Conservation (phyloP, 2,888 invertebrate genomes). For the Tethea ocularis region DNA sequence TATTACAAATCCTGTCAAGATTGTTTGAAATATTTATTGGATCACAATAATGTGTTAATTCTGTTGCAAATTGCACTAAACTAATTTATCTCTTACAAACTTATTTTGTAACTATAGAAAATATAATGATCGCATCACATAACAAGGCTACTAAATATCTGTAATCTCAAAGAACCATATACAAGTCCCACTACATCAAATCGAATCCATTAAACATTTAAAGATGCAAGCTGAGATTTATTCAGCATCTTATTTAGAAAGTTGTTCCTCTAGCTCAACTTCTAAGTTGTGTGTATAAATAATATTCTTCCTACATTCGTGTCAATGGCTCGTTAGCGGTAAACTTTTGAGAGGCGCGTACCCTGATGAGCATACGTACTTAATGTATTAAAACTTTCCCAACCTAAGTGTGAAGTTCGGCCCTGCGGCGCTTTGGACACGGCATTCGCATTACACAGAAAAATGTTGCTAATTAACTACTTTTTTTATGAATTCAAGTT, state of each 20-base stretch:
- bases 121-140: neutral
- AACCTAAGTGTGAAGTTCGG: conserved; percentile 55
- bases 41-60: too few species aligned
- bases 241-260: neutral
- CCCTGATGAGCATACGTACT: conserved; percentile 29
- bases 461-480: conserved; percentile 57
- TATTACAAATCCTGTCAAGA: too few species aligned
- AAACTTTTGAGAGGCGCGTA: conserved; percentile 23
- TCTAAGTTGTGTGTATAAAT: neutral
- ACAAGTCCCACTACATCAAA: neutral
- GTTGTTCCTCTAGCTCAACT: conserved; percentile 1
- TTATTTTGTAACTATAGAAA: neutral
- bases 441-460: conserved; percentile 69
- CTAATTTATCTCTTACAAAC: too few species aligned
- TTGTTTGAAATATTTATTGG: too few species aligned
- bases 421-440: conserved; percentile 53
- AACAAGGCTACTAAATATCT: neutral
- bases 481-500: conserved; percentile 33
- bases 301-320: conserved; percentile 33
- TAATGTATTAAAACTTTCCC: conserved; percentile 74
- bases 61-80: too few species aligned
- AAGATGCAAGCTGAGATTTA: conserved; percentile 3
- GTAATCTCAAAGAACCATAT: neutral
- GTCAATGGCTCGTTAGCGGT: conserved; percentile 43
- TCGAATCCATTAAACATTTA: neutral